These are phyloP conservation scores for Drosophila grimshawi DNA, from an alignment of 1,140 invertebrate species.

Conservation along the genomic window DNA sequence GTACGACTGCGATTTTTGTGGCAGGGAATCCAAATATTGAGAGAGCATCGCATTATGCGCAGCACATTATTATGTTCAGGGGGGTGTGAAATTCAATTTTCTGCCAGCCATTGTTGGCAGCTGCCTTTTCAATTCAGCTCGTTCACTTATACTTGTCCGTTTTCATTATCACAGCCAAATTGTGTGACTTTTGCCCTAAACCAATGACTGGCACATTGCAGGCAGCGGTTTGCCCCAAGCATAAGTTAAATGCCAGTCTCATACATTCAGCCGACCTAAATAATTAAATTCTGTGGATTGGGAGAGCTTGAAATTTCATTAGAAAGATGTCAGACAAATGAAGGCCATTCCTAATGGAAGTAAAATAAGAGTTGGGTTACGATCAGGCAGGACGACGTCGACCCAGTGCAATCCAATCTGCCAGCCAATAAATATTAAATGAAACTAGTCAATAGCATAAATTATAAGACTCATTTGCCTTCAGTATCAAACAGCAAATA, in stretches of 20 bases:
- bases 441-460: constrained; percentile 20
- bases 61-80: constrained; percentile 60
- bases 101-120: constrained; percentile 55
- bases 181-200: constrained; percentile 1
- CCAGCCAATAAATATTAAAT: constrained; percentile 26
- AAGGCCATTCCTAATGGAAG: not conserved
- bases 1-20: no score
- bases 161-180: constrained; percentile 20
- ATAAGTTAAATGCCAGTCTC: constrained; percentile 16
- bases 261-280: constrained; percentile 16
- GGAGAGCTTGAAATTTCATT: constrained; percentile 26
- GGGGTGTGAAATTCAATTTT: constrained; percentile 76
- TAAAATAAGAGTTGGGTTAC: not conserved
- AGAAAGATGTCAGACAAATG: constrained; percentile 17
- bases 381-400: no score
- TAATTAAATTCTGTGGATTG: constrained; percentile 21
- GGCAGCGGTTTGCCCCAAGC: not conserved
- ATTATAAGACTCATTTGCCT: not conserved
- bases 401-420: no score
- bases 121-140: constrained; percentile 28
- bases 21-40: no score
- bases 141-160: constrained; percentile 29
- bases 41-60: constrained; percentile 2
- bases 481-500: no score
- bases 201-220: constrained; percentile 8